Base-by-base conservation (phyloP, 2,888 invertebrate genomes). In the Malachius bipustulatus region DNA sequence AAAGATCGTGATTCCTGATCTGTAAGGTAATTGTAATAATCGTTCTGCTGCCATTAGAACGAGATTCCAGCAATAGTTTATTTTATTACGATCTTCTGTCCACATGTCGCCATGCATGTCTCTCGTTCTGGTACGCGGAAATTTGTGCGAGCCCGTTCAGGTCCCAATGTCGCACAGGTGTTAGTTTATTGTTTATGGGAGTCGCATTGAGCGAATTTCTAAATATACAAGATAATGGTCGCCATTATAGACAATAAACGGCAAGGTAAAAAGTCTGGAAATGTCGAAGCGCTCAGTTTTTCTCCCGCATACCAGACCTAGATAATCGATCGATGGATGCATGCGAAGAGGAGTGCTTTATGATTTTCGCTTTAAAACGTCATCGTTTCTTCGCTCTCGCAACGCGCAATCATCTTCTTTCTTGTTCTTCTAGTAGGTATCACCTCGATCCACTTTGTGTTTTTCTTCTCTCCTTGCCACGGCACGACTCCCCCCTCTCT, bases 161-260 rank as follows among this genome's bases (percentile, higher is more conserved):
- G 34, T 31, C 45, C 52, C 53, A 55, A 54, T 52, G 53, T 49
- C 51, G 48, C 54, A 47, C 55, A 55, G 55, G 55, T 55, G 55
- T 51, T 52, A 41, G 40, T 44, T 49, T 44, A 54, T 54, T 52
- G 51, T 55, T 55, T 55, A 54, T 52, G 44, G 35, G 44, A 39
- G 46, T 55, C 50, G 50, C 54, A 53, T 54, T 52, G 53, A 52
- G 47, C 49, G 47, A 50, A 49, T 54, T 52, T 53, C 53, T 53
- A 49, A 51, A 53, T 44, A 44, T 44, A 47, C 47, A 48, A 48
- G 50, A 52, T 55, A 51, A 53, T 49, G 45, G 49, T 49, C 49
- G 49, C 54, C 49, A 54, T 53, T 54, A 54, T 51, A 54, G 55
- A 48, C 50, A 53, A 50, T 53, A 53, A 55, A 54, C 46, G n/a